A percentile compares a stretch with the other conserved stretches of the same genome.
Evolutionary conservation across 2,888 invertebrate species (phyloP).

Genomic region (Rhingia rostrata): DNA sequence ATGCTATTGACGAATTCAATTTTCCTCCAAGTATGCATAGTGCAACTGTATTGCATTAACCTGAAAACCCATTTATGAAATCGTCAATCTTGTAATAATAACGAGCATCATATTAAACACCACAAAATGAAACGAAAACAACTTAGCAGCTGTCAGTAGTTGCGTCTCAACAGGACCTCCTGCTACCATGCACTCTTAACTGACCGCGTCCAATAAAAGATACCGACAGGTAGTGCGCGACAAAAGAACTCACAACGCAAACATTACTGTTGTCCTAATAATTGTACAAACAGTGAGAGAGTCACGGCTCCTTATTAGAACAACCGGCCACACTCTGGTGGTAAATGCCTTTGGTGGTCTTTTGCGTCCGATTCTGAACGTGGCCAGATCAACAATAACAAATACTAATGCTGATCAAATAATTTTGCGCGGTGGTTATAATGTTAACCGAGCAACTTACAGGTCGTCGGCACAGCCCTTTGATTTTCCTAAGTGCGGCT

Average conservation of each 20-base stretch:
- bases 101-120: no score
- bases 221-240: slow-evolving; percentile 23
- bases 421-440: slow-evolving; percentile 13
- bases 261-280: slow-evolving; percentile 49
- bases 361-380: slow-evolving; percentile 3
- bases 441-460: slow-evolving; percentile 5
- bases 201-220: slow-evolving; percentile 36
- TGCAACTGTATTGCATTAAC: neutral
- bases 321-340: slow-evolving; percentile 20
- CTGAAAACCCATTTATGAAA: neutral
- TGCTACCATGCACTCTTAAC: slow-evolving; percentile 7
- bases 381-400: slow-evolving; percentile 15
- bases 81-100: slow-evolving; percentile 11
- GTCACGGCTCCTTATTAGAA: slow-evolving; percentile 51
- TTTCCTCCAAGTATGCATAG: neutral
- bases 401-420: slow-evolving; percentile 36
- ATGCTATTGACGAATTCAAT: slow-evolving; percentile 2
- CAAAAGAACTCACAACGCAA: slow-evolving; percentile 23
- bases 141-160: slow-evolving; percentile 4
- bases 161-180: slow-evolving; percentile 34
- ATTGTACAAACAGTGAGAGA: slow-evolving; percentile 42
- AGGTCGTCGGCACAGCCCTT: slow-evolving; percentile 29
- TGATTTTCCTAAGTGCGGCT: slow-evolving; percentile 29
- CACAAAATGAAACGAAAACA: slow-evolving; percentile 6
- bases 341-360: neutral